A percentile compares a stretch with the other conserved stretches of the same genome.
These are phyloP conservation scores for Drosophila novamexicana DNA, from an alignment of 1,140 invertebrate genomes.

Conservation along the genomic window DNA sequence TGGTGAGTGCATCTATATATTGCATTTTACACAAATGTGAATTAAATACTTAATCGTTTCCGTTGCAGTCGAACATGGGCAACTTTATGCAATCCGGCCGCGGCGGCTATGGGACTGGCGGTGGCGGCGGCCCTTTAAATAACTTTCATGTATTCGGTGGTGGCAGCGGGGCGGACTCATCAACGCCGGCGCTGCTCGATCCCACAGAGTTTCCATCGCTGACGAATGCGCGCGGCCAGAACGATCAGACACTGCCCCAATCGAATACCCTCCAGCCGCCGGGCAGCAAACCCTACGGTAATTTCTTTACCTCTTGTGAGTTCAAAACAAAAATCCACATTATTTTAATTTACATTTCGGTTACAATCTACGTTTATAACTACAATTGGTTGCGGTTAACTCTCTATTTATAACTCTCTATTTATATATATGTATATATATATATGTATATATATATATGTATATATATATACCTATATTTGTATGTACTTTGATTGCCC, in stretches of 20 bases:
- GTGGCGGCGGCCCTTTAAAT: constrained; percentile 85
- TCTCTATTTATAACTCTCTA: constrained; percentile 5
- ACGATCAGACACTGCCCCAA: constrained; percentile 90
- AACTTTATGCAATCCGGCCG: constrained; percentile 84
- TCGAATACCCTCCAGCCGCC: constrained; percentile 92
- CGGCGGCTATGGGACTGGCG: constrained; percentile 88
- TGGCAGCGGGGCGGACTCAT: constrained; percentile 87
- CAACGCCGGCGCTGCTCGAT: constrained; percentile 93
- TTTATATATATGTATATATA: constrained; percentile 7
- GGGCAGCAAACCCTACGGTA: constrained; percentile 94
- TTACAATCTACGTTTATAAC: constrained; percentile 21
- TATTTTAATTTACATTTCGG: constrained; percentile 63
- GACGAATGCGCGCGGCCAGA: constrained; percentile 91
- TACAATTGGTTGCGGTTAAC: constrained; percentile 35
- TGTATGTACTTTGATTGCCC: not conserved
- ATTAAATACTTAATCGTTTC: not conserved
- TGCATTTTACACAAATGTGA: not conserved
- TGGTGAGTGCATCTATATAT: constrained; percentile 58
- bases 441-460: not conserved
- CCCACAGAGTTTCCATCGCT: constrained; percentile 95
- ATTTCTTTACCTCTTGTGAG: constrained; percentile 85
- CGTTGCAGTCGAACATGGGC: constrained; percentile 81
- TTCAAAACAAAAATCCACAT: constrained; percentile 81
- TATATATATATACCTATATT: constrained; percentile 12
- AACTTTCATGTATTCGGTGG: constrained; percentile 91